Percentiles rank a stretch among this genome's conserved stretches.
Evolutionary conservation across 2,113 vertebrate genomes (phyloP).

Genomic region (Cavia aperea): DNA sequence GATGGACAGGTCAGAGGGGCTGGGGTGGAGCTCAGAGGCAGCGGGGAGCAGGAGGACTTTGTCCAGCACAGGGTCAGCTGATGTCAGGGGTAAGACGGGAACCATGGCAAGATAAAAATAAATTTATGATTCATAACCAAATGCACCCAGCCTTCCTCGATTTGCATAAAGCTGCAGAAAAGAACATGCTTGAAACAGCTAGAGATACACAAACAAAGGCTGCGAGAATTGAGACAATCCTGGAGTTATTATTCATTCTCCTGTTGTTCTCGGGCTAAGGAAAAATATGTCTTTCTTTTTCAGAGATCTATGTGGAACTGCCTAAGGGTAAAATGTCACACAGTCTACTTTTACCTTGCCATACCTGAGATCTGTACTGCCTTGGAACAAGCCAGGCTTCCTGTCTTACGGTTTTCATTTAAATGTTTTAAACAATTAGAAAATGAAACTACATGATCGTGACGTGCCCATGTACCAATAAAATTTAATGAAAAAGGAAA

Average conservation of each 20-base stretch:
- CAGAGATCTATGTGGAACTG: background rate
- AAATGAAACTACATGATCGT: background rate
- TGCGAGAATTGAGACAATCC: background rate
- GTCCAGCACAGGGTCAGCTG: background rate
- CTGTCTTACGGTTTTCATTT: background rate
- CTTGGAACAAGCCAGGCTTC: background rate
- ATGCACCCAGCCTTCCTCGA: background rate
- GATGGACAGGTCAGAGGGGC: background rate
- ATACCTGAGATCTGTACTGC: background rate
- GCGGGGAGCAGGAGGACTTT: background rate
- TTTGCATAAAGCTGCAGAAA: conserved; percentile 7
- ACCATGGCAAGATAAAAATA: conserved; percentile 26
- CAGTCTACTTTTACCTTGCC: background rate
- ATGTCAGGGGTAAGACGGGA: background rate
- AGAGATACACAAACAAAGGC: background rate
- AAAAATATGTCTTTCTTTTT: background rate
- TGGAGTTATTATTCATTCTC: background rate
- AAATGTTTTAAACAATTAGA: background rate
- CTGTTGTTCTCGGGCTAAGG: background rate
- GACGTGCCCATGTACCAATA: background rate
- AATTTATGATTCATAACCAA: background rate
- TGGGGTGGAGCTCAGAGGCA: background rate
- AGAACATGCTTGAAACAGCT: background rate
- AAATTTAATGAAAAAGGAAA: background rate
- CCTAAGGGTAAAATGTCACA: background rate